phyloP scores from a whole-genome alignment of 1,140 invertebrate genomes.

The Aphis gossypii region DNA sequence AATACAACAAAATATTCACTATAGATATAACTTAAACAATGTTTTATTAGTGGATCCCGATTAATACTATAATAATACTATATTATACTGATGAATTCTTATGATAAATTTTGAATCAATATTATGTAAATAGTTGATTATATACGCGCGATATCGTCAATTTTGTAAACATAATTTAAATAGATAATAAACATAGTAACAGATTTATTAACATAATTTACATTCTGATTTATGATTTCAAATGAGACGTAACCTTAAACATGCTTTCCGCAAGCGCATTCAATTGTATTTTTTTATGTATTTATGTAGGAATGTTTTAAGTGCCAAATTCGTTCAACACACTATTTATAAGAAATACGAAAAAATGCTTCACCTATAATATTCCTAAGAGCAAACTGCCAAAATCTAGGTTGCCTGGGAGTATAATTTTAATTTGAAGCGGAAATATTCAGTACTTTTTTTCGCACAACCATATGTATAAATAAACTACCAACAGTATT shows the following conservation, averaged over 20 bases:
- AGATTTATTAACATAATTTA: background rate
- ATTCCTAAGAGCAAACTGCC: constrained; percentile 31
- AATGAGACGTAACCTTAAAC: background rate
- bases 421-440: constrained; percentile 52
- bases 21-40: background rate
- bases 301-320: background rate
- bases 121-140: background rate
- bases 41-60: background rate
- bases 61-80: background rate
- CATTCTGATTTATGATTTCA: constrained; percentile 3
- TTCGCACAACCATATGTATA: constrained; percentile 34
- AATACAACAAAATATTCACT: background rate
- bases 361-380: constrained; percentile 31
- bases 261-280: background rate
- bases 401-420: constrained; percentile 43
- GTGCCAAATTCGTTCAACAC: constrained; percentile 45
- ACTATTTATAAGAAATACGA: constrained; percentile 48
- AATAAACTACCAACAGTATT: constrained; percentile 44
- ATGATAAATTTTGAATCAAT: background rate
- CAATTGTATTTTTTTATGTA: constrained; percentile 18
- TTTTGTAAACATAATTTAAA: background rate
- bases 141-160: background rate
- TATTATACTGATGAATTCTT: background rate
- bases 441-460: constrained; percentile 36
- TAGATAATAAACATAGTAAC: background rate